These are phyloP conservation scores for Dolichotis patagonum DNA, from an alignment of 2,113 vertebrate genomes.

Conservation along the genomic window DNA sequence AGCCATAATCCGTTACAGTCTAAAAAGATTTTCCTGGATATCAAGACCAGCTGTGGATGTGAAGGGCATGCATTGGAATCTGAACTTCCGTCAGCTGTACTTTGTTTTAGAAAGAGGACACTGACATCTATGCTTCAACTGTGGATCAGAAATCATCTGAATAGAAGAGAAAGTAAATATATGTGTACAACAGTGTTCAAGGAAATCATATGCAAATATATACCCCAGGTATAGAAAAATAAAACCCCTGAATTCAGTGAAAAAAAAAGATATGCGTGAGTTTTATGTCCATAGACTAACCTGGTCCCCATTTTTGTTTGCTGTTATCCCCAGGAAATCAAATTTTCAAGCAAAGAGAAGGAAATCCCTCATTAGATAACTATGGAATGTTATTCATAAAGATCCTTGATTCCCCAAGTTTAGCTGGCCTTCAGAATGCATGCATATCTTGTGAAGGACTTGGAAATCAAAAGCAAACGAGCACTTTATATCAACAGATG, in stretches of 20 bases:
- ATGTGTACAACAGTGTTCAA: neutral
- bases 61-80: conserved; percentile 80
- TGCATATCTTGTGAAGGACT: neutral
- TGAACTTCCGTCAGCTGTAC: conserved; percentile 79
- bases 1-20: conserved; percentile 87
- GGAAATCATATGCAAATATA: conserved; percentile 50
- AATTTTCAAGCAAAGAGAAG: neutral
- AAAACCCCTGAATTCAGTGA: neutral
- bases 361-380: neutral
- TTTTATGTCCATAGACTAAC: neutral
- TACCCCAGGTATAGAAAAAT: neutral
- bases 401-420: neutral
- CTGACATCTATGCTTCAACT: conserved; percentile 39
- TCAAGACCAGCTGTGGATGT: conserved; percentile 53
- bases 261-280: neutral
- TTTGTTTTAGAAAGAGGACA: conserved; percentile 80
- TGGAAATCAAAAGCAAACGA: conserved; percentile 59
- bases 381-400: neutral
- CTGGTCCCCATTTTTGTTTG: neutral
- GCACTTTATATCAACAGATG: conserved; percentile 52
- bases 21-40: conserved; percentile 71
- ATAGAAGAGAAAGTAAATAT: conserved; percentile 63
- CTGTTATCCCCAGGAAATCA: neutral
- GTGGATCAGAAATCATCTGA: conserved; percentile 49
- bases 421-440: conserved; percentile 23